Percentiles rank a stretch among this genome's conserved stretches.
Evolutionary conservation across 2,113 vertebrate genomes (phyloP).

Genomic region (Uropsilus gracilis): DNA sequence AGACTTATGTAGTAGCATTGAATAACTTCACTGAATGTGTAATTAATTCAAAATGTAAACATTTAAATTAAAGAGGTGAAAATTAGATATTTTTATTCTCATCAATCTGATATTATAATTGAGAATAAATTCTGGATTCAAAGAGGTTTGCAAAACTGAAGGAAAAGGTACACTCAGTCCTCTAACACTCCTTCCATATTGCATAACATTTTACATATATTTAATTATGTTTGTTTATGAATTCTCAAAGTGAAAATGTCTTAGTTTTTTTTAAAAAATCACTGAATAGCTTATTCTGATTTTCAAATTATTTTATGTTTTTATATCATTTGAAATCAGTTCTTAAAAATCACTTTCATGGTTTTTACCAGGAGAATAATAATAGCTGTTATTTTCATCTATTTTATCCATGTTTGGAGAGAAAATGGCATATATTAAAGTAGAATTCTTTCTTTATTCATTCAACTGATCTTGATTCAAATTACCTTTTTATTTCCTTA

Average conservation of each 20-base stretch:
- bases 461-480: not conserved
- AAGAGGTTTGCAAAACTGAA: not conserved
- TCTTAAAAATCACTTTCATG: not conserved
- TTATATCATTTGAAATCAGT: conserved; percentile 20
- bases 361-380: not conserved
- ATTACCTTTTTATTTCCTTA: not conserved
- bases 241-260: not conserved
- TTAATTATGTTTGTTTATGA: not conserved
- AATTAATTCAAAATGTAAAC: conserved; percentile 8
- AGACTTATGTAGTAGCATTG: not conserved
- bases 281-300: not conserved
- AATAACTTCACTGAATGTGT: not conserved
- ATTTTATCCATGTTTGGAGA: not conserved
- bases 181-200: not conserved
- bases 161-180: not conserved
- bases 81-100: not conserved
- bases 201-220: not conserved
- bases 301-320: not conserved
- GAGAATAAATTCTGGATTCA: not conserved
- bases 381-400: not conserved
- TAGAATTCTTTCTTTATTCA: not conserved
- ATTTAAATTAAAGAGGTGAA: not conserved
- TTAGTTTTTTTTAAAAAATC: not conserved
- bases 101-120: not conserved
- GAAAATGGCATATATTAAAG: not conserved